Evolutionary conservation across 1,140 invertebrate species (phyloP).

Genomic region (Cotesia vestalis): DNA sequence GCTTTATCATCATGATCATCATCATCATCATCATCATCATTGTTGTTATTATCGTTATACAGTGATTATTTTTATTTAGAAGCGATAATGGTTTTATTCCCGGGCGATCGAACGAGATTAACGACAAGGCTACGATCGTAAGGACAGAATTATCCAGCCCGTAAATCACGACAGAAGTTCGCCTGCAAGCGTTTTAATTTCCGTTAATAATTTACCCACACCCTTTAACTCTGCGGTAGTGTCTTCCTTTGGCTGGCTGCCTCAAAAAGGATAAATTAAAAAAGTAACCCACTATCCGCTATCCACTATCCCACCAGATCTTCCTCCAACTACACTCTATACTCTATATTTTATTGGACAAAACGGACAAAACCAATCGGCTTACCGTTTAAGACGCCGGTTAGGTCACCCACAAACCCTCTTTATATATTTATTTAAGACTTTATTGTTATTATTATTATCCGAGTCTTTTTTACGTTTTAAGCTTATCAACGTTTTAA

Average conservation of each 20-base stretch:
- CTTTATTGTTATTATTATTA: constrained; percentile 1
- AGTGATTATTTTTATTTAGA: constrained; percentile 14
- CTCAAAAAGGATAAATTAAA: constrained; percentile 5
- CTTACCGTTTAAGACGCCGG: constrained; percentile 11
- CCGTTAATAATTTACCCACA: constrained; percentile 43
- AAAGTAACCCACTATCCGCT: neutral
- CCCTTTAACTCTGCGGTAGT: neutral
- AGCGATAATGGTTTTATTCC: constrained; percentile 18
- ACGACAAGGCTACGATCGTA: constrained; percentile 35
- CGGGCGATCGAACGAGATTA: constrained; percentile 38
- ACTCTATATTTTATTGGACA: constrained; percentile 16
- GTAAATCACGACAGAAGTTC: constrained; percentile 39
- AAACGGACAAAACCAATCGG: constrained; percentile 28
- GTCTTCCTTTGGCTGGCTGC: constrained; percentile 1
- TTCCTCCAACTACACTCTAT: neutral
- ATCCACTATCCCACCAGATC: neutral
- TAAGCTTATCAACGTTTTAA: too few relatives aligned
- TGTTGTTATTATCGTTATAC: constrained; percentile 1
- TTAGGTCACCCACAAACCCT: neutral
- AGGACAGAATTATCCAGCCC: constrained; percentile 40
- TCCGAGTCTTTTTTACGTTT: too few relatives aligned
- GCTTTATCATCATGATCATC: neutral
- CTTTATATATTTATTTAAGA: neutral
- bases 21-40: neutral
- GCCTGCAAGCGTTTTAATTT: constrained; percentile 40